phyloP scores from a whole-genome alignment of 2,888 invertebrate species.

The Halictus quadricinctus region DNA sequence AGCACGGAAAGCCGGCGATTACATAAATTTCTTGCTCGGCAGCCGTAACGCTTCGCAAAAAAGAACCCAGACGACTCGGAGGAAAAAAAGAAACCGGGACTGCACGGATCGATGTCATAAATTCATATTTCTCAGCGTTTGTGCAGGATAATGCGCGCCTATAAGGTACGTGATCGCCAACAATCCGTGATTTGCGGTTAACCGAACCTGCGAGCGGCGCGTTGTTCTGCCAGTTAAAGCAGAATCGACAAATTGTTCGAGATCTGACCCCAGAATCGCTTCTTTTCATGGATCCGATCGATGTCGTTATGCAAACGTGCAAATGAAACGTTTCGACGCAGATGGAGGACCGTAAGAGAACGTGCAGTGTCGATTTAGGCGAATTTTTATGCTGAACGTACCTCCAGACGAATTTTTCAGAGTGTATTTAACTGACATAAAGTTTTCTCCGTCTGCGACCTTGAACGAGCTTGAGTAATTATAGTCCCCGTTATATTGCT shows the following conservation, averaged over 20 bases:
- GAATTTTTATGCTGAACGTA: neutral
- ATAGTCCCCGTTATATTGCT: no score
- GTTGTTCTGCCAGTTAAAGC: conserved; percentile 1
- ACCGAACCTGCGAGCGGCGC: conserved; percentile 19
- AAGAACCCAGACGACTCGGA: neutral
- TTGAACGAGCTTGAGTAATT: no score
- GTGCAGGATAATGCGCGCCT: conserved; percentile 26
- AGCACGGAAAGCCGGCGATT: neutral
- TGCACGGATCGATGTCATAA: conserved; percentile 16
- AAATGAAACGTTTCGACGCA: neutral
- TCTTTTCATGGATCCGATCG: neutral
- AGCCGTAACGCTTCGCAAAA: neutral
- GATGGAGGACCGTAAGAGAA: no score
- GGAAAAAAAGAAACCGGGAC: neutral
- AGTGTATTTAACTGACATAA: neutral
- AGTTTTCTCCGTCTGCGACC: neutral
- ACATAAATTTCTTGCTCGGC: conserved; percentile 27
- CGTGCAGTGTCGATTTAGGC: neutral
- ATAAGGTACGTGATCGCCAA: conserved; percentile 46
- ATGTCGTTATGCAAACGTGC: no score
- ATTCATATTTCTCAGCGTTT: conserved; percentile 36
- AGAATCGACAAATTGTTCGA: conserved; percentile 15
- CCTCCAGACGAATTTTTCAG: neutral
- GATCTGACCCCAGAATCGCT: neutral
- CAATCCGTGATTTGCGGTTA: conserved; percentile 56